These are phyloP conservation scores for Brachystomella parvula DNA, from an alignment of 1,140 invertebrate species.

Conservation along the genomic window DNA sequence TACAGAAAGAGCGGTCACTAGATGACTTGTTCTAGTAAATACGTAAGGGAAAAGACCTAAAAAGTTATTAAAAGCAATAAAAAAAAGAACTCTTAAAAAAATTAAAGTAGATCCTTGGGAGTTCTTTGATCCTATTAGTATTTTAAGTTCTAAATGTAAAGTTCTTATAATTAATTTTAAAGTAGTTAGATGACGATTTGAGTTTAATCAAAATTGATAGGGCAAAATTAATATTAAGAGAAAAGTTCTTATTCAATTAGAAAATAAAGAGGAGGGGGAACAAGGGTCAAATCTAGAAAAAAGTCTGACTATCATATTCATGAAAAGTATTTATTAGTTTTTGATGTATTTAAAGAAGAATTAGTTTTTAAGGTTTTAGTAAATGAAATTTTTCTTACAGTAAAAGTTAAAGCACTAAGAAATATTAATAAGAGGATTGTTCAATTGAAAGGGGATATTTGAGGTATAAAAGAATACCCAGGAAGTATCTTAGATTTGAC, in stretches of 20 bases:
- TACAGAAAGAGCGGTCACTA: slow-evolving; percentile 49
- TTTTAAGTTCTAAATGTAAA: slow-evolving; percentile 29
- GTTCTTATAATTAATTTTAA: neutral
- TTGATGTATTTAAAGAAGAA: slow-evolving; percentile 25
- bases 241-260: slow-evolving; percentile 33
- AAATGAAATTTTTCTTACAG: slow-evolving; percentile 15
- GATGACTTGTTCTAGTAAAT: slow-evolving; percentile 55
- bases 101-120: too few relatives aligned
- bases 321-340: slow-evolving; percentile 21
- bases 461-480: slow-evolving; percentile 39
- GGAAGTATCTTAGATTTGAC: slow-evolving; percentile 39
- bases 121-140: slow-evolving; percentile 22
- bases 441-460: slow-evolving; percentile 40
- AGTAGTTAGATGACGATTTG: neutral
- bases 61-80: slow-evolving; percentile 52
- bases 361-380: slow-evolving; percentile 19
- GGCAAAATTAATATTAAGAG: slow-evolving; percentile 32
- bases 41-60: slow-evolving; percentile 58
- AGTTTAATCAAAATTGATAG: neutral
- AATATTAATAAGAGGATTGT: slow-evolving; percentile 31
- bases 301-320: slow-evolving; percentile 42
- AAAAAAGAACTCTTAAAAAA: too few relatives aligned
- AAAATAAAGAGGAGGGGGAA: slow-evolving; percentile 19
- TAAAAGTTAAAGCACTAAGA: slow-evolving; percentile 16
- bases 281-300: slow-evolving; percentile 42